phyloP scores from a whole-genome alignment of 2,797 vertebrate species.

The Thripadectes ignobilis region DNA sequence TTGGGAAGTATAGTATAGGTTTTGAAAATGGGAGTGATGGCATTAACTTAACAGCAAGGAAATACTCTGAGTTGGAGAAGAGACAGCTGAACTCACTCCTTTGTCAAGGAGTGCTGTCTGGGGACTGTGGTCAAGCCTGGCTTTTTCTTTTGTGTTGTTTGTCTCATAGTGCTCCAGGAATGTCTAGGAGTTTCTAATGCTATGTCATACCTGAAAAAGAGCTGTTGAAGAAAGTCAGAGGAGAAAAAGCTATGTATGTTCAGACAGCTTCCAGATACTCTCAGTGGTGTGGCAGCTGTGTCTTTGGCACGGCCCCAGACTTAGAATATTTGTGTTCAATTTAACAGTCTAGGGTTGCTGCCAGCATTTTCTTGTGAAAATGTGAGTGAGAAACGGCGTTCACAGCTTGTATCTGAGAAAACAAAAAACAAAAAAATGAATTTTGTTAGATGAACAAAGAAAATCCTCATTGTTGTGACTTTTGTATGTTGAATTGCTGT shows the following conservation, averaged over 20 bases:
- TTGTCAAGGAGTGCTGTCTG: background rate
- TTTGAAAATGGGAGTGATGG: background rate
- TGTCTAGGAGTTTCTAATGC: background rate
- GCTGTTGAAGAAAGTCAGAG: constrained; percentile 3
- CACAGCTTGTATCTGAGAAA: background rate
- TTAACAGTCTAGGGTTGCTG: background rate
- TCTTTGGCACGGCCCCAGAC: background rate
- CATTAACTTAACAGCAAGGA: background rate
- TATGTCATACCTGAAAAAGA: background rate
- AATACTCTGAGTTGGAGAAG: background rate
- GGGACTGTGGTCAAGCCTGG: background rate
- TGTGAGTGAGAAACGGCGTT: background rate
- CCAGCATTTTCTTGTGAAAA: constrained; percentile 11
- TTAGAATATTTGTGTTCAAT: background rate
- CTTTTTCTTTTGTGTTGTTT: background rate
- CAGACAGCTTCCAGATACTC: constrained; percentile 20
- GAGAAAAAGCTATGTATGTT: background rate
- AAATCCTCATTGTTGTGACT: background rate
- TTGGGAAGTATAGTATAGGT: background rate
- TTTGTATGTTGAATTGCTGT: background rate
- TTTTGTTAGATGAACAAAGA: background rate
- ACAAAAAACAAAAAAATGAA: background rate
- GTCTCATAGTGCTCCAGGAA: background rate
- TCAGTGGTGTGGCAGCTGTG: background rate
- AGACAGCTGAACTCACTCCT: background rate